Conservation (phyloP, 2,797 vertebrate genomes). For the Fundulus diaphanus region DNA sequence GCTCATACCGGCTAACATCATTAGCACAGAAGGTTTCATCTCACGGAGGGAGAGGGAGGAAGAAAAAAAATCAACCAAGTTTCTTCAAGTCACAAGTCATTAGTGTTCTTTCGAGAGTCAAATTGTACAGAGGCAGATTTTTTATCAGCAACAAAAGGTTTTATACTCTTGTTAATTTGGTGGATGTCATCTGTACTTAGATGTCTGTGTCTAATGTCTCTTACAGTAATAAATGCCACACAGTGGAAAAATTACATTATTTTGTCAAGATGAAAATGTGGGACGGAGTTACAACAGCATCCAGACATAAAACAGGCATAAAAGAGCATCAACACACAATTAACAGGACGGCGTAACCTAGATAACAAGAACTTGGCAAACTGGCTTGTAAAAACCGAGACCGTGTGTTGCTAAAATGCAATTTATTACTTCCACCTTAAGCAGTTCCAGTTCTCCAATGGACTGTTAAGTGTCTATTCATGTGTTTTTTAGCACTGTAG, state of each 20-base stretch:
- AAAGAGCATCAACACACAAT: slow-evolving; percentile 54
- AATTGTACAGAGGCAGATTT: slow-evolving; percentile 79
- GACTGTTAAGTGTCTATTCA: slow-evolving; percentile 22
- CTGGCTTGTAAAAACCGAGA: slow-evolving; percentile 17
- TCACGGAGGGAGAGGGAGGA: slow-evolving; percentile 55
- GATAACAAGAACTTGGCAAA: slow-evolving; percentile 34
- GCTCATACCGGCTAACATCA: slow-evolving; percentile 81
- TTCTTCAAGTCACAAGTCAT: slow-evolving; percentile 83
- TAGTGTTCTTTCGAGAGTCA: slow-evolving; percentile 79
- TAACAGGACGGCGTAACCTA: slow-evolving; percentile 33
- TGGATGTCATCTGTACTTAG: slow-evolving; percentile 80
- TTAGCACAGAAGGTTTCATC: slow-evolving; percentile 80
- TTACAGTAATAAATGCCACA: slow-evolving; percentile 75
- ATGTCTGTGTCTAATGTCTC: slow-evolving; percentile 79
- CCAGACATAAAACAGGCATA: slow-evolving; percentile 65
- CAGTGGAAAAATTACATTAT: slow-evolving; percentile 76
- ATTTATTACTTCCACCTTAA: slow-evolving; percentile 12
- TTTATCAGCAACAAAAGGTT: slow-evolving; percentile 77
- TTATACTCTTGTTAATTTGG: slow-evolving; percentile 81
- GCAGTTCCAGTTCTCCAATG: slow-evolving; percentile 27
- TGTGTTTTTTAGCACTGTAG: slow-evolving; percentile 31
- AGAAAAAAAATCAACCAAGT: slow-evolving; percentile 72
- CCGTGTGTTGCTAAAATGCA: slow-evolving; percentile 8
- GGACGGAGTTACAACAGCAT: slow-evolving; percentile 62
- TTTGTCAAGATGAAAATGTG: slow-evolving; percentile 72